Evolutionary conservation across 2,113 vertebrate genomes (phyloP).

Genomic region (Thamnaconus septentrionalis): DNA sequence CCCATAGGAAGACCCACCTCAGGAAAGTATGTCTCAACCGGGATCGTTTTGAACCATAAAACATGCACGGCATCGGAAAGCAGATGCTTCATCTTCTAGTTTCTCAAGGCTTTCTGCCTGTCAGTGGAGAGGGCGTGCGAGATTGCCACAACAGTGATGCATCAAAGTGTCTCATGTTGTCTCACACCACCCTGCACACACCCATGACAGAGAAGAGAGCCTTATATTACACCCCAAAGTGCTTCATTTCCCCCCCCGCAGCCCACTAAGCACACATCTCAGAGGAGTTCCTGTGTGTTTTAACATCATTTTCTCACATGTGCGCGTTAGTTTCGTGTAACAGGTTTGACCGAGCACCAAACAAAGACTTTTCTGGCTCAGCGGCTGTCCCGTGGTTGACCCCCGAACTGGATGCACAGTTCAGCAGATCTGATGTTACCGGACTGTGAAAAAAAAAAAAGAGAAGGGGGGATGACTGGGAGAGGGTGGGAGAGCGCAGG

Average conservation of each 20-base stretch:
- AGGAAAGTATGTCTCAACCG: constrained; percentile 60
- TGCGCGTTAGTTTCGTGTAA: constrained; percentile 12
- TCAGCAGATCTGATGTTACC: constrained; percentile 41
- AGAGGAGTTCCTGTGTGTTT: not conserved
- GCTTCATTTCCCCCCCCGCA: not conserved
- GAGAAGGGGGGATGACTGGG: not conserved
- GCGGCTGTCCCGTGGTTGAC: constrained; percentile 58
- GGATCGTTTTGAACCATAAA: constrained; percentile 24
- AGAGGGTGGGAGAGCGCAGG: constrained; percentile 3
- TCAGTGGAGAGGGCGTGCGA: constrained; percentile 20
- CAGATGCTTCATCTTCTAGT: constrained; percentile 25
- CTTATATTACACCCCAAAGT: constrained; percentile 10
- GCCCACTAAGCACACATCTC: constrained; percentile 30
- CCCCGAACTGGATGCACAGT: constrained; percentile 41
- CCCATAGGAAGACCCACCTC: constrained; percentile 70
- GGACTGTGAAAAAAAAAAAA: constrained; percentile 37
- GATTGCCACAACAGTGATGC: not conserved
- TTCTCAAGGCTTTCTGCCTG: constrained; percentile 22
- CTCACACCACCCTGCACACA: constrained; percentile 12
- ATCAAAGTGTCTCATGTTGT: not conserved
- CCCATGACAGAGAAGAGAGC: constrained; percentile 8
- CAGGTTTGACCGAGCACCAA: constrained; percentile 35
- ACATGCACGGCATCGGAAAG: constrained; percentile 20
- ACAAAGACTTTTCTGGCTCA: constrained; percentile 64
- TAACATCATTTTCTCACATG: not conserved